Evolutionary conservation across 2,113 vertebrate species (phyloP), one percentile per base, ranked within the genome.

Genomic region (Semicossyphus pulcher): DNA sequence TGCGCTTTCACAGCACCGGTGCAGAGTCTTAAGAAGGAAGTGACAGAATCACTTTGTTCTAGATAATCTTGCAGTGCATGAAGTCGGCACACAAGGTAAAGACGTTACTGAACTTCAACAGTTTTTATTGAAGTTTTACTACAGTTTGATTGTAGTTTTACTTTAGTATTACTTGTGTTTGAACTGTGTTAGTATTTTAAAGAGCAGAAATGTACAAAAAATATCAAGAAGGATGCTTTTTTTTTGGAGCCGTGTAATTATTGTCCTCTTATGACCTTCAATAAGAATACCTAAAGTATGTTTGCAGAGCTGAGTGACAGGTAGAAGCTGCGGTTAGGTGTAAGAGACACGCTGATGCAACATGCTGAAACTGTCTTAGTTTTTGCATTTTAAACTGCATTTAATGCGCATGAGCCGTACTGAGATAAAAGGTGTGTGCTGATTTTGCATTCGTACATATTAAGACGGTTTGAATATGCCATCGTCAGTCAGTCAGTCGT

Each of bases 311-410:
- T 66, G 8, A 28, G 25, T 25, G 42, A 39, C 47, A 56, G 47
- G 53, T 44, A 75, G 58, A 82, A 54, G 56, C 70, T 59, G 23
- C 11, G 29, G 69, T 78, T 42, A 80, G 75, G n/a, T 69, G 52
- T 60, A 58, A 32, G 16, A 8, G 66, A 62, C 58, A 36, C 66
- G 47, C 69, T 89, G 89, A 91, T 80, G 89, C 83, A 89, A 90
- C 70, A 57, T 20, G 62, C 74, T 89, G 89, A 72, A 91, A 89
- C 65, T 59, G 28, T 29, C 48, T 58, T n/a, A 45, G n/a, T 63
- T 60, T 45, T 31, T 28, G 44, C 31, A 36, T 68, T 41, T 69
- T 6, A 52, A 66, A 29, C 16, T 26, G 58, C 5, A n/a, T 69
- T 52, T 20, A 10, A 32, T 32, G 32, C 25, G 23, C 7, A 1